Conservation (phyloP, 2,113 vertebrate genomes). For the Dunckerocampus dactyliophorus region DNA sequence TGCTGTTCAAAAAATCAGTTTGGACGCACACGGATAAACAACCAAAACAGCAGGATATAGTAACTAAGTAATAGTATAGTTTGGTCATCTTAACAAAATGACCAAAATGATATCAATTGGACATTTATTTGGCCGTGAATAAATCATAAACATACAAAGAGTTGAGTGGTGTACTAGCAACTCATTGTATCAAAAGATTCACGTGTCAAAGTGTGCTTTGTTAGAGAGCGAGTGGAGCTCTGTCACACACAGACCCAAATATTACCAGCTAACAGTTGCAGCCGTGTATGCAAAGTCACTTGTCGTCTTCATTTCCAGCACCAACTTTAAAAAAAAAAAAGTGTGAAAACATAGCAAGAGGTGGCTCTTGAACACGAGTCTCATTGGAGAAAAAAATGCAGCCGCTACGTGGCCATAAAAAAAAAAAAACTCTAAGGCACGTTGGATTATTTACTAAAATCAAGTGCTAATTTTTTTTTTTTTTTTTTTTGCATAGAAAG, state of each 20-base stretch:
- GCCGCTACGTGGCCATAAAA: neutral
- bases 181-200: neutral
- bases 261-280: neutral
- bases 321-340: neutral
- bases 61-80: too few relatives aligned
- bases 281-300: neutral
- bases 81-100: neutral
- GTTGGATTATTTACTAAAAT: constrained; percentile 1
- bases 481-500: neutral
- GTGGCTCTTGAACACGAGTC: too few relatives aligned
- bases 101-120: neutral
- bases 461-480: neutral
- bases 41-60: too few relatives aligned
- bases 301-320: neutral
- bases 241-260: neutral
- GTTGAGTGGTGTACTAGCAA: neutral
- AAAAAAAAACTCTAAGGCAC: neutral
- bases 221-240: neutral
- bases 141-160: neutral
- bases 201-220: neutral
- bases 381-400: neutral
- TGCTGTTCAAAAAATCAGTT: too few relatives aligned
- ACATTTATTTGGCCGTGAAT: neutral
- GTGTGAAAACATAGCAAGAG: neutral
- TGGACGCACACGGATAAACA: too few relatives aligned